Conservation (phyloP, 2,888 invertebrate genomes). For the Prionchulus punctatus region DNA sequence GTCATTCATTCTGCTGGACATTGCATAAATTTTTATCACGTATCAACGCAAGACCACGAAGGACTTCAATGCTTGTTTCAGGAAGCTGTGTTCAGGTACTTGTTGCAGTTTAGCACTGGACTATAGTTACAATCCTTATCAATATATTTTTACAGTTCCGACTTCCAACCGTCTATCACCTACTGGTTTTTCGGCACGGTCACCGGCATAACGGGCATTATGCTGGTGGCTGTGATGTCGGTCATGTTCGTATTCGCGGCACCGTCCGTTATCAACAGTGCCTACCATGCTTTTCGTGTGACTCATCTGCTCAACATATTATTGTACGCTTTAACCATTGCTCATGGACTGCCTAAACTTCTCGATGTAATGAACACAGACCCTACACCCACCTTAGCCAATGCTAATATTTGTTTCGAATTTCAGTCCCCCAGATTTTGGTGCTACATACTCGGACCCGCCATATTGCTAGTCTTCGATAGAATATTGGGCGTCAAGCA, state of each 20-base stretch:
- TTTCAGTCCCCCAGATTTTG: constrained; percentile 60
- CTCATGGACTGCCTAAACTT: constrained; percentile 74
- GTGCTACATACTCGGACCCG: constrained; percentile 81
- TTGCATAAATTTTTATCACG: constrained; percentile 90
- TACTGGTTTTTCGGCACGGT: constrained; percentile 91
- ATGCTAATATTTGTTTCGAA: no score
- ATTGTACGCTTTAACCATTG: constrained; percentile 63
- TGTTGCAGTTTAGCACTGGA: no score
- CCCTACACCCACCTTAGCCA: no score
- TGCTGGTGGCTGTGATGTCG: constrained; percentile 74
- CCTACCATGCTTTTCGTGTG: constrained; percentile 86
- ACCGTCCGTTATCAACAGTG: constrained; percentile 72
- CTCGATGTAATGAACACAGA: constrained; percentile 55
- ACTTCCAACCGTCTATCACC: constrained; percentile 77
- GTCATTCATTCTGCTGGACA: constrained; percentile 79
- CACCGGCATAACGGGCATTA: constrained; percentile 58
- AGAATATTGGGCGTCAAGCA: constrained; percentile 49
- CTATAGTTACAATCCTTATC: no score
- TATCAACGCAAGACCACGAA: constrained; percentile 82
- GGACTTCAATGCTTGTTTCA: constrained; percentile 77
- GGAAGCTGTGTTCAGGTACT: constrained; percentile 61
- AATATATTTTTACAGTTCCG: constrained; percentile 47
- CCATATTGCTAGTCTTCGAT: constrained; percentile 69
- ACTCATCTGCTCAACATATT: constrained; percentile 75
- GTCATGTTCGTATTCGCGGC: constrained; percentile 93